Base-by-base conservation (phyloP, 2,888 invertebrate species). In the Cartodere bifasciata region DNA sequence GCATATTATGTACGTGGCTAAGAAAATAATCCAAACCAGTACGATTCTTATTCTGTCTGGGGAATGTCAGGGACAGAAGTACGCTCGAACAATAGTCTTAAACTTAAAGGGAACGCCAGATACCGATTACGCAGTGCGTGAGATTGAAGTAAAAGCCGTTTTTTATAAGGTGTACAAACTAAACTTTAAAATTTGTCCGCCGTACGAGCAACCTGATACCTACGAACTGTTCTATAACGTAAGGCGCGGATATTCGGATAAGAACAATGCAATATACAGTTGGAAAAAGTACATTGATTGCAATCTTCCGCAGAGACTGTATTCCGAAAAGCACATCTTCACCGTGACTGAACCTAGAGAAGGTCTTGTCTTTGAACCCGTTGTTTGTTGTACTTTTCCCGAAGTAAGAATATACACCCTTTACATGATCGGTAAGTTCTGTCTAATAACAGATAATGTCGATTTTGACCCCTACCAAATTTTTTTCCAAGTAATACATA, bases 11-110 rank as follows among this genome's bases (percentile, higher is more conserved):
- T 57, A 49, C 38, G 38, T 34, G 14, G 55, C 56, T 1, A 53
- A 48, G 29, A 44, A 35, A 16, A 32, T 52, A 1, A 21, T 33
- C 2, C 34, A 35, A 5, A 36, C 41, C 3, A 34, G 32, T 6
- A 41, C 45, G 2, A 43, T 42, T 2, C 23, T 56, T 21, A 31
- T 56, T 4, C 36, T 56, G 7, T 49, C 47, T 11, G 55, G 55
- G 1, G 56, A 55, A 38, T 42, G 38, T 4, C 38, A 39, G 1
- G 47, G 48, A 1, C 37, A 47, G 5, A 46, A 44, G 16, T 56
- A 49, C 28, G 47, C 49, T 1, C 50, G 43, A 35, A 51, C 45
- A 24, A 41, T 47, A 11, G 50, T 45, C 0, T 36, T 50, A 4
- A 40, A 31, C 5, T 27, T 58, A n/a, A 35, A 37, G 4, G 57